A percentile compares a stretch with the other conserved stretches of the same genome.
Conservation (phyloP, 2,113 vertebrate genomes). For the Dunckerocampus dactyliophorus region DNA sequence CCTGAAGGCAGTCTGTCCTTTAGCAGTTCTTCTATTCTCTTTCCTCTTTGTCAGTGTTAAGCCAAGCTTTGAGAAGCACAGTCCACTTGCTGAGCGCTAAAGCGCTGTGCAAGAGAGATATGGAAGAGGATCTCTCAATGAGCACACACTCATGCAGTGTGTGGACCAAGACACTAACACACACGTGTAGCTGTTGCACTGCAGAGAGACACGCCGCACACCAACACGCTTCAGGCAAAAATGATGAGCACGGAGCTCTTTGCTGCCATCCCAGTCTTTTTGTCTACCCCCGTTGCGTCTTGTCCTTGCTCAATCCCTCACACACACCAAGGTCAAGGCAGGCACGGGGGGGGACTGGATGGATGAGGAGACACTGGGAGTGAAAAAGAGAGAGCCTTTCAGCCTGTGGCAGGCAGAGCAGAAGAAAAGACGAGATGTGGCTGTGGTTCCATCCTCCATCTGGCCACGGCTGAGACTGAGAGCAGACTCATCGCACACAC, state of each 20-base stretch:
- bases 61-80: slow-evolving; percentile 59
- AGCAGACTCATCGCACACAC: slow-evolving; percentile 66
- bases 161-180: slow-evolving; percentile 33
- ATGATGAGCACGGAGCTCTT: slow-evolving; percentile 31
- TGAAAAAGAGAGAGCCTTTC: slow-evolving; percentile 54
- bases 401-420: slow-evolving; percentile 61
- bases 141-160: slow-evolving; percentile 17
- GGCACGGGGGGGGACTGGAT: slow-evolving; percentile 42
- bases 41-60: slow-evolving; percentile 60
- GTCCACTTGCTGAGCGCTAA: slow-evolving; percentile 50
- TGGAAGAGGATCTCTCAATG: slow-evolving; percentile 20
- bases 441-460: slow-evolving; percentile 71
- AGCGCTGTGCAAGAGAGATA: slow-evolving; percentile 29
- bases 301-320: slow-evolving; percentile 55
- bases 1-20: slow-evolving; percentile 32
- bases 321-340: slow-evolving; percentile 48
- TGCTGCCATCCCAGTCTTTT: slow-evolving; percentile 41
- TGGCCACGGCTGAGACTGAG: slow-evolving; percentile 74
- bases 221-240: slow-evolving; percentile 34
- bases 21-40: slow-evolving; percentile 65
- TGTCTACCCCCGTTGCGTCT: slow-evolving; percentile 34
- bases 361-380: slow-evolving; percentile 50
- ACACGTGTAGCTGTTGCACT: slow-evolving; percentile 52
- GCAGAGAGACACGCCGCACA: slow-evolving; percentile 35
- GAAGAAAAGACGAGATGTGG: slow-evolving; percentile 64